These are phyloP conservation scores for Callipepla californica DNA, from an alignment of 2,113 vertebrate species.

Conservation along the genomic window DNA sequence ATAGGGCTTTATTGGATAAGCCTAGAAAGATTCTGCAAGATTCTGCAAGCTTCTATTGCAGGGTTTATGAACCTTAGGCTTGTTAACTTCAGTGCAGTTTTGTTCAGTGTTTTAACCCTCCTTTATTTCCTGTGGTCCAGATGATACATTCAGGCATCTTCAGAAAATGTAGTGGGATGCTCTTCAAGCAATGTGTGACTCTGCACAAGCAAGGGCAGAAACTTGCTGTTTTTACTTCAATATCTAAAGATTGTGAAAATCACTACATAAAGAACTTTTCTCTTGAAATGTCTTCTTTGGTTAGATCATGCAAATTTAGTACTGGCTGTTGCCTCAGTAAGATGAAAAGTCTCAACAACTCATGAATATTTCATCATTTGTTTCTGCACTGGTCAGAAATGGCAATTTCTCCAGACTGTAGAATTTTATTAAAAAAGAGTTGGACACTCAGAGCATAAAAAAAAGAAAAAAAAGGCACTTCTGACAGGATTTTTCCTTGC, in stretches of 20 bases:
- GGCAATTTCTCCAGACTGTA: slow-evolving; percentile 28
- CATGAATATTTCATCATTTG: slow-evolving; percentile 66
- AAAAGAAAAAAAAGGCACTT: neutral
- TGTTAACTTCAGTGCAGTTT: neutral
- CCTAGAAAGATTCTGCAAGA: slow-evolving; percentile 3
- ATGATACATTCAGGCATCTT: slow-evolving; percentile 8
- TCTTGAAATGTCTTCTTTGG: neutral
- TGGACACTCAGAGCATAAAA: neutral
- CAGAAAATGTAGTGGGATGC: slow-evolving; percentile 4
- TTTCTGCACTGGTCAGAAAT: slow-evolving; percentile 63
- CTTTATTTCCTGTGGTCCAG: slow-evolving; percentile 23
- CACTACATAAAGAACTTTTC: neutral
- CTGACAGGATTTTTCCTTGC: slow-evolving; percentile 3
- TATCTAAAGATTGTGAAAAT: neutral
- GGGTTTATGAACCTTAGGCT: slow-evolving; percentile 32
- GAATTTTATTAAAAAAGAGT: neutral
- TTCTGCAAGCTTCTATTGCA: neutral
- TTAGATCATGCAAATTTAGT: slow-evolving; percentile 45
- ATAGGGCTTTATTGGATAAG: slow-evolving; percentile 19
- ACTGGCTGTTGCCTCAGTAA: slow-evolving; percentile 18
- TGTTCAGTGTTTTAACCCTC: slow-evolving; percentile 25
- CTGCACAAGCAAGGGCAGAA: slow-evolving; percentile 1
- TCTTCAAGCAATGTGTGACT: neutral
- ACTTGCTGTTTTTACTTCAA: neutral
- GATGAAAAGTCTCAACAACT: slow-evolving; percentile 35